These are phyloP conservation scores for Furcifer pardalis DNA, from an alignment of 2,797 vertebrate genomes.

Conservation along the genomic window DNA sequence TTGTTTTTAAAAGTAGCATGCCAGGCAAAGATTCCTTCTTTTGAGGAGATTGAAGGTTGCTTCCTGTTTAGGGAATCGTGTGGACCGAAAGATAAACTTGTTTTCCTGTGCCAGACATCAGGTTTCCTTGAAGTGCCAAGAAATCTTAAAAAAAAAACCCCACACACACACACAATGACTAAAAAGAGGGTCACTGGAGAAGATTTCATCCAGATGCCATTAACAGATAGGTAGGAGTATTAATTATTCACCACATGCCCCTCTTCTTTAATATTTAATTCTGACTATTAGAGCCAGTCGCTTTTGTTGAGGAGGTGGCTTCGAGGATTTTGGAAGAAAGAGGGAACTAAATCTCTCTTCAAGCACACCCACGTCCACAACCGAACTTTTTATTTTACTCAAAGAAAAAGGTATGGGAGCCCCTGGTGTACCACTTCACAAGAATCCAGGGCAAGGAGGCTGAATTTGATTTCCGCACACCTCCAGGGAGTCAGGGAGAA, in stretches of 20 bases:
- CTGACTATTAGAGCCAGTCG: slow-evolving; percentile 70
- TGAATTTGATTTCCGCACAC: slow-evolving; percentile 56
- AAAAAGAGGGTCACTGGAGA: neutral
- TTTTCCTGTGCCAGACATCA: neutral
- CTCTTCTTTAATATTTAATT: slow-evolving; percentile 82
- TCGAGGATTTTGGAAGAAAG: slow-evolving; percentile 62
- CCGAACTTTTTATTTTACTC: slow-evolving; percentile 52
- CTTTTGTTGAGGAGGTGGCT: slow-evolving; percentile 70
- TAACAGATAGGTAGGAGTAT: slow-evolving; percentile 69
- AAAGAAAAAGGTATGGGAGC: slow-evolving; percentile 44
- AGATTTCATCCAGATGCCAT: slow-evolving; percentile 54
- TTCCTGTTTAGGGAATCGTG: slow-evolving; percentile 25
- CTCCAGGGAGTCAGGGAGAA: slow-evolving; percentile 47
- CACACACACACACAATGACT: slow-evolving; percentile 40
- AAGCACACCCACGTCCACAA: neutral
- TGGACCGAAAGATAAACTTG: slow-evolving; percentile 3
- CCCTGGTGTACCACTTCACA: slow-evolving; percentile 54
- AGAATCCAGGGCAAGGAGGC: slow-evolving; percentile 45
- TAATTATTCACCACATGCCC: slow-evolving; percentile 78
- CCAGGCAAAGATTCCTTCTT: slow-evolving; percentile 3
- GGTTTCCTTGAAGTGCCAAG: slow-evolving; percentile 20
- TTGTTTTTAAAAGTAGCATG: neutral
- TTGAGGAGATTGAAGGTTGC: neutral
- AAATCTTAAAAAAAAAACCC: slow-evolving; percentile 15
- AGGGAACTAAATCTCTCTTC: slow-evolving; percentile 47